Evolutionary conservation across 1,140 invertebrate genomes (phyloP).

Genomic region (Tachypleus tridentatus): DNA sequence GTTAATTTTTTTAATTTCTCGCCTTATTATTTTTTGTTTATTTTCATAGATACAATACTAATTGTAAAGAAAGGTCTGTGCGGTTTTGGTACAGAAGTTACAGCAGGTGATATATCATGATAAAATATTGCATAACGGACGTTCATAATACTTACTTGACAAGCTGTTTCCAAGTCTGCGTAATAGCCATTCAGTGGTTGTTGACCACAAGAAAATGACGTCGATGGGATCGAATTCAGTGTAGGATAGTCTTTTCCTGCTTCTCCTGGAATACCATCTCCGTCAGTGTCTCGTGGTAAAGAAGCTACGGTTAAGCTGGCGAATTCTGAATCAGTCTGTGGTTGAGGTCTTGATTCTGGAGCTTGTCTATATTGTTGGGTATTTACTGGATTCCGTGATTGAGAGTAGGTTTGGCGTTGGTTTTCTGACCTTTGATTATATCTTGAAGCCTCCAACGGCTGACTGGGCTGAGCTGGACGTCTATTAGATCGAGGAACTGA

Average conservation of each 20-base stretch:
- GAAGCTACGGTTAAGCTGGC: constrained; percentile 11
- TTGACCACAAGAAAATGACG: constrained; percentile 29
- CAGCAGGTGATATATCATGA: no score
- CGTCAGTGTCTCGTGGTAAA: constrained; percentile 19
- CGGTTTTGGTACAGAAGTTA: constrained; percentile 42
- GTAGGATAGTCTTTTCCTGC: constrained; percentile 24
- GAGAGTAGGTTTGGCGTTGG: no score
- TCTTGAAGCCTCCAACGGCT: no score
- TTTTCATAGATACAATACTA: constrained; percentile 43
- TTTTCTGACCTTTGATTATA: no score
- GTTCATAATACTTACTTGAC: constrained; percentile 55
- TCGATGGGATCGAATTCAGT: constrained; percentile 26
- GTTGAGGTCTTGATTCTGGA: background rate
- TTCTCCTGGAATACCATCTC: constrained; percentile 24
- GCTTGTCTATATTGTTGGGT: background rate
- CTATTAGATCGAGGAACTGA: no score
- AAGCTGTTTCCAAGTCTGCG: constrained; percentile 30
- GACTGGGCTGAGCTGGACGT: no score
- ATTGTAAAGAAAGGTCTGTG: constrained; percentile 32
- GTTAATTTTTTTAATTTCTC: constrained; percentile 11
- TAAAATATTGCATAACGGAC: constrained; percentile 55
- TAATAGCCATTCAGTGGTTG: constrained; percentile 29
- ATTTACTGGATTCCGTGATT: no score
- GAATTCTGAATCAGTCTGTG: background rate
- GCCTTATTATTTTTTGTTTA: constrained; percentile 40